phyloP scores from a whole-genome alignment of 2,113 vertebrate species.

The Nothoprocta perdicaria region DNA sequence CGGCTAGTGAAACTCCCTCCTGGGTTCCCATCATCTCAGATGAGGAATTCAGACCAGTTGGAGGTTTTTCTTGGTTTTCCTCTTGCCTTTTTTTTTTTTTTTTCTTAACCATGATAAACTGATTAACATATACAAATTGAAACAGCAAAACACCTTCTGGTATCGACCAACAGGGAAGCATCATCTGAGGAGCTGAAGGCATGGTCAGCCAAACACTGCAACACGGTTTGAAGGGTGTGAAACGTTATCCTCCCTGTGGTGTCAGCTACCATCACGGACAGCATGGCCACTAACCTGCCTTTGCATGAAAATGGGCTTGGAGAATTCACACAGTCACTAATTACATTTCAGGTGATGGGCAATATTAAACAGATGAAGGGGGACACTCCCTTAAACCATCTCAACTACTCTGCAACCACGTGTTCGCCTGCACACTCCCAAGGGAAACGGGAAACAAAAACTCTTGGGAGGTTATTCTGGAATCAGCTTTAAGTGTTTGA shows the following conservation, averaged over 20 bases:
- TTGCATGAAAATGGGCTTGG: neutral
- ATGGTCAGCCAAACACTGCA: neutral
- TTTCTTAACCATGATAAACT: neutral
- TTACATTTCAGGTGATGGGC: neutral
- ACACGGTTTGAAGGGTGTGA: neutral
- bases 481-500: neutral
- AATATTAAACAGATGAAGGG: neutral
- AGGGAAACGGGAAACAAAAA: neutral
- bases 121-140: neutral
- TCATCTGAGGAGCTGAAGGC: neutral
- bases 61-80: neutral
- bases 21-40: constrained; percentile 5
- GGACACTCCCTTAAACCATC: neutral
- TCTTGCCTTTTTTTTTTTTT: neutral
- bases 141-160: neutral
- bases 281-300: neutral
- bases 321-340: neutral
- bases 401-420: neutral
- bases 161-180: neutral
- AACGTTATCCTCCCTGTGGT: neutral
- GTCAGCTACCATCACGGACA: neutral
- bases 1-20: constrained; percentile 50
- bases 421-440: neutral
- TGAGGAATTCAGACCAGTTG: constrained; percentile 12
- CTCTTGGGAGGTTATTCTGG: neutral